A percentile compares a stretch with the other conserved stretches of the same genome.
Evolutionary conservation across 2,797 vertebrate species (phyloP).

Genomic region (Pogoniulus pusillus): DNA sequence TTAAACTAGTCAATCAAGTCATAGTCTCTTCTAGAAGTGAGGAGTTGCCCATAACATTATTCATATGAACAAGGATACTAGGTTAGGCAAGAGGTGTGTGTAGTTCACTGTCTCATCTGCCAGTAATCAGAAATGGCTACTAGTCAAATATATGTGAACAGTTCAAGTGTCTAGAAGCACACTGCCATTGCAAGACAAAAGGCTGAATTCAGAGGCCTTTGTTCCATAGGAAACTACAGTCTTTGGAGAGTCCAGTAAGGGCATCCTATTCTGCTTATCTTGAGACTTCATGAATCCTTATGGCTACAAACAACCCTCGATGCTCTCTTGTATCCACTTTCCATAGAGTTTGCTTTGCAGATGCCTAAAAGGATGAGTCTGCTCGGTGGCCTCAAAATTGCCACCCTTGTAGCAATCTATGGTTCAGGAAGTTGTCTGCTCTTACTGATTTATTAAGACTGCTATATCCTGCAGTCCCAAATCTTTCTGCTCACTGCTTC

Average conservation of each 20-base stretch:
- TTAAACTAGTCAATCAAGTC: not conserved
- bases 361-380: not conserved
- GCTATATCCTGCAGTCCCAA: not conserved
- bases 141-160: rapidly evolving
- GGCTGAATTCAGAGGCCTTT: not conserved
- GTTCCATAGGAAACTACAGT: not conserved
- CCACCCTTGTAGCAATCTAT: not conserved
- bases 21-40: not conserved
- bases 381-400: not conserved
- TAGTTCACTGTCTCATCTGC: not conserved
- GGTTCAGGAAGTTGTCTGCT: not conserved
- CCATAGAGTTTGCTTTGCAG: not conserved
- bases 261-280: not conserved
- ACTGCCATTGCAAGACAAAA: not conserved
- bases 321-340: not conserved
- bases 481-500: not conserved
- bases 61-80: not conserved
- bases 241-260: not conserved
- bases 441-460: not conserved
- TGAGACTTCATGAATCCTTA: not conserved
- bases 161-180: not conserved
- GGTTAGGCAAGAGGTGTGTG: not conserved
- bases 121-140: not conserved
- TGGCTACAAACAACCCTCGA: not conserved
- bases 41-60: not conserved